A percentile compares a stretch with the other conserved stretches of the same genome.
Evolutionary conservation across 2,797 vertebrate genomes (phyloP).

Genomic region (Ambastaia sidthimunki): DNA sequence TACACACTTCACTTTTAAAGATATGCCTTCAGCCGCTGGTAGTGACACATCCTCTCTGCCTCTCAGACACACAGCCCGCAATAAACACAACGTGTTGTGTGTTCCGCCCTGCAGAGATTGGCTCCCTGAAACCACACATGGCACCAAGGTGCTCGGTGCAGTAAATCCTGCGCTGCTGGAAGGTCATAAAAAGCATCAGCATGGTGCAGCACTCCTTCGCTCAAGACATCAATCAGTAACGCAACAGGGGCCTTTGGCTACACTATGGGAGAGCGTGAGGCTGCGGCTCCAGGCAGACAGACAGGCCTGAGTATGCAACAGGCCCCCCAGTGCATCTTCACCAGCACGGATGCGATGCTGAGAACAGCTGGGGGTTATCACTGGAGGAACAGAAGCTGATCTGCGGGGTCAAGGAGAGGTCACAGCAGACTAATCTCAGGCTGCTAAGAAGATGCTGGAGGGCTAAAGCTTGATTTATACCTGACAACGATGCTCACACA

Average conservation of each 20-base stretch:
- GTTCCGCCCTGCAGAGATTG: slow-evolving; percentile 30
- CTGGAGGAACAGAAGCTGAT: slow-evolving; percentile 33
- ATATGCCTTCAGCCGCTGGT: neutral
- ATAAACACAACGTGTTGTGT: slow-evolving; percentile 40
- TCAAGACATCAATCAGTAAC: slow-evolving; percentile 62
- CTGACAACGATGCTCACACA: neutral
- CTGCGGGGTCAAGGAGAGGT: slow-evolving; percentile 39
- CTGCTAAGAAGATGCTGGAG: neutral
- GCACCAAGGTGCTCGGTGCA: slow-evolving; percentile 62
- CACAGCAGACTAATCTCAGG: slow-evolving; percentile 28
- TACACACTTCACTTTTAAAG: neutral
- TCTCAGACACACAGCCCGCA: slow-evolving; percentile 12
- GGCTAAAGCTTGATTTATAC: slow-evolving; percentile 15
- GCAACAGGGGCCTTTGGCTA: slow-evolving; percentile 32
- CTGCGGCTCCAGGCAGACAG: slow-evolving; percentile 4
- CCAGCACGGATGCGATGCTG: slow-evolving; percentile 34
- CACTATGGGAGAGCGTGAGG: slow-evolving; percentile 33
- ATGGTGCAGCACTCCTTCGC: slow-evolving; percentile 54
- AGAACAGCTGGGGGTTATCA: slow-evolving; percentile 49
- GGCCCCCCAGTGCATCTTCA: slow-evolving; percentile 16
- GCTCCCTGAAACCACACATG: slow-evolving; percentile 55
- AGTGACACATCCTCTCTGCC: slow-evolving; percentile 13
- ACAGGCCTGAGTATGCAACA: slow-evolving; percentile 12
- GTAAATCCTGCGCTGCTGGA: slow-evolving; percentile 60
- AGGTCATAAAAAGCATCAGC: slow-evolving; percentile 65